Evolutionary conservation across 1,140 invertebrate genomes (phyloP), one percentile per base, ranked within the genome.

Genomic region (Carposina sasakii): DNA sequence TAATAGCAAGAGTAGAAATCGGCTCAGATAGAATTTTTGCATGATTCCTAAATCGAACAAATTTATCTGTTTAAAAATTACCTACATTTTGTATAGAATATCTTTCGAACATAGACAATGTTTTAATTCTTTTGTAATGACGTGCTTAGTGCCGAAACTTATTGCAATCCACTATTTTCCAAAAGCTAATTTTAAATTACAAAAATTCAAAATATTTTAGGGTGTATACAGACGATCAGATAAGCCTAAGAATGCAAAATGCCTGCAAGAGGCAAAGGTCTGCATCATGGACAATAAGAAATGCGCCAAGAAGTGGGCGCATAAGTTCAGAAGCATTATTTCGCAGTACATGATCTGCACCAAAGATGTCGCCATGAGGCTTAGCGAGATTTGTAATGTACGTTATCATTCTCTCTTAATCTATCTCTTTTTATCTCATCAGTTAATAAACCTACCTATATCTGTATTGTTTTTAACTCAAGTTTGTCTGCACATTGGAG

Each of bases 321-420:
- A 71, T 13, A 57, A 60, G 15, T 83, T 83, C 50, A 62, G 76
- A 20, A 58, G 36, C 42, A 83, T 83, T 26, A 81, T 83, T 54
- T 66, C 63, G 0, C 65, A 73, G 36, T 83, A 81, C 54, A 83
- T 83, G 79, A 76, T 83, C 48, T 83, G 79, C 55, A 83, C 79
- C 2, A 81, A 73, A 13, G 79, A 83, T 33, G 72, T 83, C 8
- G 76, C 75, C 72, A 77, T 69, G 46, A 56, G 65, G 8, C 65
- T 81, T 0, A 83, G 79, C 39, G 74, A 77, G 46, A 56, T 79
- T 16, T 83, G 79, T 48, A 72, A 81, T 22, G 79, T 83, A 54
- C 62, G 72, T 64, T 51, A 36, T 17, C 16, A 10, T 17, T 10
- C 23, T 20, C 8, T 22, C 9, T 52, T 33, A 30, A 26, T 44